These are phyloP conservation scores for Datnioides undecimradiatus DNA, from an alignment of 2,113 vertebrate species.

Conservation along the genomic window DNA sequence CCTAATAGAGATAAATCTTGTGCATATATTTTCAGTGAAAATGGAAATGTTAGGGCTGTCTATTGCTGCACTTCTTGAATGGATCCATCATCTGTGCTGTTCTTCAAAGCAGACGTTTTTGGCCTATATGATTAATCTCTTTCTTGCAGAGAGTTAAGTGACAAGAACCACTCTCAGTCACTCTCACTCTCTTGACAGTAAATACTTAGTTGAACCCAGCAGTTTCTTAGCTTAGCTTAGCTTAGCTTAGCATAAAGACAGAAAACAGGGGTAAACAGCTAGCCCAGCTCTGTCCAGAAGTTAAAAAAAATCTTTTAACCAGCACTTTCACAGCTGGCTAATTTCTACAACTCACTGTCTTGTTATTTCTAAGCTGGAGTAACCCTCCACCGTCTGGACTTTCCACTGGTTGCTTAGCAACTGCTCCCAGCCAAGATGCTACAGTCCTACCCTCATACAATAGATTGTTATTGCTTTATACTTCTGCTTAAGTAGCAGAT, in stretches of 20 bases:
- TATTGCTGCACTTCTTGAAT: background rate
- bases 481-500: background rate
- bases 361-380: no score
- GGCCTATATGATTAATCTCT: background rate
- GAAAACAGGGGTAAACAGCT: no score
- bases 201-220: background rate
- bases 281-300: no score
- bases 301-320: no score
- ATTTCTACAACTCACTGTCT: no score
- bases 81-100: background rate
- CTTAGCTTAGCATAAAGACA: background rate
- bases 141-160: background rate
- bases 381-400: no score
- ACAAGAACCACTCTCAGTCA: no score
- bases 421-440: background rate
- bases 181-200: no score
- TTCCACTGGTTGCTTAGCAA: no score
- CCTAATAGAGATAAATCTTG: background rate
- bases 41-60: background rate
- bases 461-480: background rate
- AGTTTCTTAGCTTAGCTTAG: background rate
- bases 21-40: constrained; percentile 13
- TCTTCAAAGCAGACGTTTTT: background rate
- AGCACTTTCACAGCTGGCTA: no score
- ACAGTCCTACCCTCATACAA: no score